Evolutionary conservation across 2,113 vertebrate genomes (phyloP), one percentile per base, ranked within the genome.

Genomic region (Amblyornis subalaris): DNA sequence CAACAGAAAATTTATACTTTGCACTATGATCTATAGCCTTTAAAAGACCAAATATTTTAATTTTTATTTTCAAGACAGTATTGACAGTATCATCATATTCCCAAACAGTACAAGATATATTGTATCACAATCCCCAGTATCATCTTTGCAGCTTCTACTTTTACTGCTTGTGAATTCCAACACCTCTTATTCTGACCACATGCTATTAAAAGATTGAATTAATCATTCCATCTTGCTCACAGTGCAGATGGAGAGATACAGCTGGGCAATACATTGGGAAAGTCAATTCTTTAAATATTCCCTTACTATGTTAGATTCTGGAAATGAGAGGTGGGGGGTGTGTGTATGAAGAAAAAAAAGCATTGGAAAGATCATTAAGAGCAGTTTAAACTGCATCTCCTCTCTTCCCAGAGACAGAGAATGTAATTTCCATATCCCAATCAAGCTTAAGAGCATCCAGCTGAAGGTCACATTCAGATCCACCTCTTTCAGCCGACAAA

Each of bases 391-490:
- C 71, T 71, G 60, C 51, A 80, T 62, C 82, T 76, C 33, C 20
- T 85, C 51, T 91, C 79, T 53, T 91, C 61, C 40, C 75, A 90
- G 71, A 88, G 65, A 92, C 44, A 90, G 65, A 44, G 65, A 94
- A 88, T 10, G 13, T 74, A 72, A 94, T 94, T 96, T 95, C 73
- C 92, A 95, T 93, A 93, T 80, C 66, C 57, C 65, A 97, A 95
- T 95, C 94, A 95, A 93, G 69, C 82, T 91, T 35, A 90, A 97
- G 93, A 95, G 88, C 92, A 95, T 31, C 42, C 79, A 94, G 75
- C 61, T 95, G 94, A 88, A 97, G 92, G 94, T 96, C 82, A 95
- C 79, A 91, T 88, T 84, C 75, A 91, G 79, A 20, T 53, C 82
- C 90, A 67, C 38, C 42, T 90, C 82, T 84, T 64, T n/a, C 69